Evolutionary conservation across 2,113 vertebrate genomes (phyloP).

Genomic region (Alosa alosa): DNA sequence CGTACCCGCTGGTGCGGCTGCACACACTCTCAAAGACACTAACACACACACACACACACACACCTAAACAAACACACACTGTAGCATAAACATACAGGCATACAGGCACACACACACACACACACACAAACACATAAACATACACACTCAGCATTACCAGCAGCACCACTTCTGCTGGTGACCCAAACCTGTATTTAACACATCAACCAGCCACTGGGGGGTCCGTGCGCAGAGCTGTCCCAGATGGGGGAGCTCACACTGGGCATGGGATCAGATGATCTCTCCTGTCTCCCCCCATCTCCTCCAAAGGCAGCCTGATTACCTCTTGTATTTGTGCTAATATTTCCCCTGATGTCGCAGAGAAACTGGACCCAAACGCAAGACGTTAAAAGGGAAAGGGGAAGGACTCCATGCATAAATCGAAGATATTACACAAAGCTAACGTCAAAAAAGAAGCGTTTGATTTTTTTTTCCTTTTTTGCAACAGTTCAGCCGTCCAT

Average conservation of each 20-base stretch:
- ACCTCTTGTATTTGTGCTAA: background rate
- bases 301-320: background rate
- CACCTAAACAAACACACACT: background rate
- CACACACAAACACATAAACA: background rate
- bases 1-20: slow-evolving; percentile 56
- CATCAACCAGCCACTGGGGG: background rate
- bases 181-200: slow-evolving; percentile 18
- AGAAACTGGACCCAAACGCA: background rate
- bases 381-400: background rate
- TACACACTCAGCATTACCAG: background rate
- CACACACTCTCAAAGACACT: slow-evolving; percentile 36
- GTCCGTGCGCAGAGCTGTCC: background rate
- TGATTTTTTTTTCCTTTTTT: background rate
- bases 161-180: background rate
- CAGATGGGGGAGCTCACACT: background rate
- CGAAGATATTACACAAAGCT: background rate
- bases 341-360: slow-evolving; percentile 3
- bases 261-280: slow-evolving; percentile 10
- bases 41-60: background rate
- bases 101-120: slow-evolving; percentile 8
- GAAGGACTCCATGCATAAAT: background rate
- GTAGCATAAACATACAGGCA: background rate
- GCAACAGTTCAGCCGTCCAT: slow-evolving; percentile 15
- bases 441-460: background rate
- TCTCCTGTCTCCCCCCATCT: background rate